Base-by-base conservation (phyloP, 2,888 invertebrate genomes). In the Brassicogethes aeneus region DNA sequence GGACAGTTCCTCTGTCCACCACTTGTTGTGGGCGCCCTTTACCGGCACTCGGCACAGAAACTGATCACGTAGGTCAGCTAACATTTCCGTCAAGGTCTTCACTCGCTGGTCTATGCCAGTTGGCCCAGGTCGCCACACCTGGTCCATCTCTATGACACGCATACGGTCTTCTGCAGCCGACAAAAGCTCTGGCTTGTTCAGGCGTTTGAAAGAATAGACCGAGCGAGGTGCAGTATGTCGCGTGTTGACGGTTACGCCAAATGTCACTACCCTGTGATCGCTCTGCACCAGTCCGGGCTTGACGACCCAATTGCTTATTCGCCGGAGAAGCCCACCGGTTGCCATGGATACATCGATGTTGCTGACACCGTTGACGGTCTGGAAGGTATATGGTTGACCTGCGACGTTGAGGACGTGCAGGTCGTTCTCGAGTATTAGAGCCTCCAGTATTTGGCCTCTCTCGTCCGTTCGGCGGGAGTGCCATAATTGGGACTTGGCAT, bases 361-460 rank as follows among this genome's bases (percentile, higher is more conserved):
- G 10, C 7, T 7, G 7, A 7, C 23, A 23, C 23, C 23, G 23
- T 42, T 42, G 2, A 42, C 16, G 15, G 42, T 42, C 12, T 38
- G 34, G 29, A 42, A 42, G 2, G 42, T 42, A 3, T 37, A 37
- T 10, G 13, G 15, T 10, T 17, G 23, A 1, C 16, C 13, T n/a
- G 12, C n/a, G 17, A 37, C 12, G 15, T 41, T 41, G 2, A n/a
- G n/a, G 2, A 41, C 12, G 8, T n/a, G n/a, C 15, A 41, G 8
- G 14, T 37, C n/a, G 14, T 37, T 36, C 5, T 16, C 17, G 16
- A 14, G 3, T 14, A 36, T 37, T 10, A 41, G 23, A 5, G 7
- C 7, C 10, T 23, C 23, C 7, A 23, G 10, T 23, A 10, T 23
- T 10, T 10, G 5, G 23, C 23, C 23, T 23, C 23, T 5, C 7